Evolutionary conservation across 1,140 invertebrate species (phyloP).

Genomic region (Cheumatopsyche charites): DNA sequence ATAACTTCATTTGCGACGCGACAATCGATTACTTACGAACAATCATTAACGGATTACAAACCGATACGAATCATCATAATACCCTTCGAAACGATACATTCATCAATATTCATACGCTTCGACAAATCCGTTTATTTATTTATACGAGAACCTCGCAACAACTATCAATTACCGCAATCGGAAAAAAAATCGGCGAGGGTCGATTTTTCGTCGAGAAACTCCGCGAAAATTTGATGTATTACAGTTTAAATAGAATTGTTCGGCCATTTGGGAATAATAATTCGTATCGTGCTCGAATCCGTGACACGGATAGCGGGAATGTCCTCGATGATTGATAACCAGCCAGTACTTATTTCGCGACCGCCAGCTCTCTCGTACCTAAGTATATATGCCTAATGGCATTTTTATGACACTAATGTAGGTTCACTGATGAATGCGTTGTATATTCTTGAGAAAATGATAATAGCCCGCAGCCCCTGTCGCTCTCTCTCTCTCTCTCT

Average conservation of each 20-base stretch:
- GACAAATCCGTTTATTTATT: not conserved
- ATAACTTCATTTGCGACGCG: not conserved
- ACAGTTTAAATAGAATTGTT: constrained; percentile 46
- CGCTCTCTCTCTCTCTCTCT: too few relatives aligned
- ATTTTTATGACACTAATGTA: constrained; percentile 47
- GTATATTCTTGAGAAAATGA: constrained; percentile 33
- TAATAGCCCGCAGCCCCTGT: constrained; percentile 6
- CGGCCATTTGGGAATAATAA: constrained; percentile 45
- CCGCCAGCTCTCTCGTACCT: not conserved
- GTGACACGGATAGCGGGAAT: constrained; percentile 40
- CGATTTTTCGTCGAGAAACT: constrained; percentile 1
- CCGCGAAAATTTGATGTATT: constrained; percentile 45
- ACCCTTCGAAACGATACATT: too few relatives aligned
- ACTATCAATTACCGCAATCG: not conserved
- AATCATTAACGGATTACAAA: not conserved
- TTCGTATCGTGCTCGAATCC: constrained; percentile 33
- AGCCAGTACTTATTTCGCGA: constrained; percentile 24
- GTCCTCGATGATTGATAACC: constrained; percentile 45
- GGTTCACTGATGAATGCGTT: constrained; percentile 42
- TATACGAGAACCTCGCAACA: not conserved
- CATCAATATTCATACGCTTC: not conserved
- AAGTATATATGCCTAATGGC: constrained; percentile 44
- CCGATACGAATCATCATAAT: not conserved
- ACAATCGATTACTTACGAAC: not conserved
- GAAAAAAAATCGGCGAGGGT: constrained; percentile 1